phyloP scores from a whole-genome alignment of 2,888 invertebrate genomes.

The Stictocephala bisonia region DNA sequence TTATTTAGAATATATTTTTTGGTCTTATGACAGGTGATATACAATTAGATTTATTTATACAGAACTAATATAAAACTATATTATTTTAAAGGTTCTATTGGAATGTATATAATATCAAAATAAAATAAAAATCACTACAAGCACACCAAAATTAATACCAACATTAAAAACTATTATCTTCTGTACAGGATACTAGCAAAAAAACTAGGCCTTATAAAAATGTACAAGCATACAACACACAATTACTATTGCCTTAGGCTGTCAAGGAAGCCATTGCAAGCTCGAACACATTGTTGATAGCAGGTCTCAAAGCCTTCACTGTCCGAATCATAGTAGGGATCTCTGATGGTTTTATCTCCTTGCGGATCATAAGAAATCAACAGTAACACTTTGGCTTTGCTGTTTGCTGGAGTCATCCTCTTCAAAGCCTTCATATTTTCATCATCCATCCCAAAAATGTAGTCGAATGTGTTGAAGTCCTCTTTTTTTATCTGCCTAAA shows the following conservation, averaged over 20 bases:
- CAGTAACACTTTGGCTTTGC: constrained; percentile 79
- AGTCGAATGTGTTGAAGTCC: constrained; percentile 86
- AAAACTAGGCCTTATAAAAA: no score
- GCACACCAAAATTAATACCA: no score
- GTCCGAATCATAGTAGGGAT: constrained; percentile 87
- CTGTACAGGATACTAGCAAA: no score
- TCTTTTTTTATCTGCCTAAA: constrained; percentile 73
- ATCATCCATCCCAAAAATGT: constrained; percentile 96
- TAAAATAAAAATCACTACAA: no score
- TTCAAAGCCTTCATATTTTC: constrained; percentile 79
- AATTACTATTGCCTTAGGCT: constrained; percentile 31
- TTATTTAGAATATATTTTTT: no score
- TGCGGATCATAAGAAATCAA: constrained; percentile 90
- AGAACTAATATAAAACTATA: no score
- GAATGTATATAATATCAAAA: no score
- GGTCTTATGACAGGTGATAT: no score
- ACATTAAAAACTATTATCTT: no score
- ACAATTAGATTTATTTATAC: no score
- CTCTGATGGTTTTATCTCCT: constrained; percentile 83
- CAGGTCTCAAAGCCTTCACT: constrained; percentile 80
- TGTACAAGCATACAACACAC: background rate
- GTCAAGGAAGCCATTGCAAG: constrained; percentile 74
- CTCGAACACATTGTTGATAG: constrained; percentile 78
- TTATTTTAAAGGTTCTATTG: no score
- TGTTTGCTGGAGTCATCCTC: constrained; percentile 71